A percentile compares a stretch with the other conserved stretches of the same genome.
phyloP scores from a whole-genome alignment of 2,797 vertebrate species.

The Enteromius viviparus region DNA sequence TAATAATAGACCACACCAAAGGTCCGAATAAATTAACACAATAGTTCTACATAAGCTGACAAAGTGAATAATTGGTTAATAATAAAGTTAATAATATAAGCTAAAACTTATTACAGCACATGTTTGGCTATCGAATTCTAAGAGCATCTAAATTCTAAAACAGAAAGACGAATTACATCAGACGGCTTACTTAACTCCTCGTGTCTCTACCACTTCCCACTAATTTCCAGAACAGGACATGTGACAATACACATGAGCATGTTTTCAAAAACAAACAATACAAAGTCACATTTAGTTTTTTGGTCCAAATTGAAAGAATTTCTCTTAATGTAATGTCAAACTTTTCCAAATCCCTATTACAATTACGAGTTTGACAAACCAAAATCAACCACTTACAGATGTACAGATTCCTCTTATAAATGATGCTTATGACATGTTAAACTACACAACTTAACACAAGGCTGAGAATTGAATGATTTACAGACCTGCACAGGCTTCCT shows the following conservation, averaged over 20 bases:
- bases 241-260: constrained; percentile 17
- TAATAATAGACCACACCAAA: background rate
- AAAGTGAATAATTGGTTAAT: background rate
- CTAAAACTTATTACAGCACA: background rate
- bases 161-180: background rate
- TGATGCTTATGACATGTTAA: background rate
- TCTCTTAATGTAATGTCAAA: background rate
- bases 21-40: background rate
- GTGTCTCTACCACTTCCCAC: background rate
- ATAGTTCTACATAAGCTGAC: background rate
- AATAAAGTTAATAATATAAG: background rate
- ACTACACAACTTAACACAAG: background rate
- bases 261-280: constrained; percentile 22
- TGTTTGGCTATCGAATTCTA: background rate
- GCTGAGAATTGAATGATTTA: background rate
- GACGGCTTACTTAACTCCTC: background rate
- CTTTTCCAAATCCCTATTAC: background rate
- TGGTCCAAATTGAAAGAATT: background rate
- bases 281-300: background rate
- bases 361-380: background rate
- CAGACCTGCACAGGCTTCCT: constrained; percentile 45
- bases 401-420: background rate
- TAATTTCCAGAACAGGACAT: constrained; percentile 5
- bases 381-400: background rate
- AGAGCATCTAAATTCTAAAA: background rate